Percentiles rank a stretch among this genome's conserved stretches.
phyloP scores from a whole-genome alignment of 2,797 vertebrate genomes.

The Vireo griseus region DNA sequence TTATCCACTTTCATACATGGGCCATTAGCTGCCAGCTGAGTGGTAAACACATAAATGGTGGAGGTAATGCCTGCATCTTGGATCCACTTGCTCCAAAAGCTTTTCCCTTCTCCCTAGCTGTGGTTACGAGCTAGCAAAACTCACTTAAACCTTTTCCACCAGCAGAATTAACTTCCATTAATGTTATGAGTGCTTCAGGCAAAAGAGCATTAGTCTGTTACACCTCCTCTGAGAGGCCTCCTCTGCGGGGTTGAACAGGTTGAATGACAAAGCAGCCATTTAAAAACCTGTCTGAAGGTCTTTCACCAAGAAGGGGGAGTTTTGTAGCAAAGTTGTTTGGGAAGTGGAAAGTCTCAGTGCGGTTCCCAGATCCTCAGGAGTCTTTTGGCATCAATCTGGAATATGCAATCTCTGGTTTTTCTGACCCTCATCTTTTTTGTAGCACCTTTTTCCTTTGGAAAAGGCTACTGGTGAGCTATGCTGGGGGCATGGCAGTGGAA shows the following conservation, averaged over 20 bases:
- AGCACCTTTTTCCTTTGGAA: background rate
- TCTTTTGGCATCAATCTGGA: background rate
- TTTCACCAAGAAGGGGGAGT: background rate
- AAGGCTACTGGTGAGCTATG: background rate
- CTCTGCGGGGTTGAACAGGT: background rate
- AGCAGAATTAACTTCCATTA: conserved; percentile 52
- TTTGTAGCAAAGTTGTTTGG: background rate
- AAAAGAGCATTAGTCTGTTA: conserved; percentile 36
- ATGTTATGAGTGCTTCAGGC: conserved; percentile 29
- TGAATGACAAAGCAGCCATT: conserved; percentile 42
- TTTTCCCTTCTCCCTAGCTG: conserved; percentile 28
- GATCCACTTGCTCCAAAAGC: conserved; percentile 14
- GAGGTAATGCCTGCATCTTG: conserved; percentile 19
- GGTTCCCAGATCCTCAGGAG: background rate
- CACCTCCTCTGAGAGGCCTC: conserved; percentile 23
- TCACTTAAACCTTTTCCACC: conserved; percentile 32
- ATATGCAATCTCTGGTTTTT: background rate
- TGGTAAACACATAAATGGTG: conserved; percentile 43
- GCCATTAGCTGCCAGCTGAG: conserved; percentile 47
- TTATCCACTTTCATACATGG: conserved; percentile 12
- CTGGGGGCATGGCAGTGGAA: background rate
- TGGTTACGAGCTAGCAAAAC: conserved; percentile 21
- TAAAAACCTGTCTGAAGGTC: conserved; percentile 21
- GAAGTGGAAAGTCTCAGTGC: background rate
- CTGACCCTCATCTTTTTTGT: background rate